Percentiles rank a stretch among this genome's conserved stretches.
Evolutionary conservation across 1,140 invertebrate species (phyloP).

Genomic region (Andrena cerasifolii): DNA sequence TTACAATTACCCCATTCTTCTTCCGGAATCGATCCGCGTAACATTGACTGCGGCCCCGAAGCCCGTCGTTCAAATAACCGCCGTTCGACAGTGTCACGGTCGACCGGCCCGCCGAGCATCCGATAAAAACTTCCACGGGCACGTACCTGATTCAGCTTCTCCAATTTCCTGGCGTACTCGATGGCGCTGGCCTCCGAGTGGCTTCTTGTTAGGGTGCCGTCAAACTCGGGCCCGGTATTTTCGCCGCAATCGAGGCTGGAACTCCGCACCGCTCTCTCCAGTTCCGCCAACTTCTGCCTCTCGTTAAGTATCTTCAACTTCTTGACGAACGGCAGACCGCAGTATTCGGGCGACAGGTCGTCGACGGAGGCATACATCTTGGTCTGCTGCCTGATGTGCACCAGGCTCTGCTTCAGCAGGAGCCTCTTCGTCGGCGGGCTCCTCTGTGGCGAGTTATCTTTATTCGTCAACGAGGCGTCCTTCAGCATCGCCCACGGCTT

Average conservation of each 20-base stretch:
- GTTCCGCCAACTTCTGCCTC: slow-evolving; percentile 91
- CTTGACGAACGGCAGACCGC: slow-evolving; percentile 93
- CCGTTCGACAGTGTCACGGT: no score
- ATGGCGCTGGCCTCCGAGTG: slow-evolving; percentile 84
- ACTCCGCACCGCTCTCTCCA: slow-evolving; percentile 89
- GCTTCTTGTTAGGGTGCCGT: slow-evolving; percentile 85
- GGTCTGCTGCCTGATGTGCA: slow-evolving; percentile 78
- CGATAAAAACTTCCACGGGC: neutral
- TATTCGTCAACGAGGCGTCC: slow-evolving; percentile 74
- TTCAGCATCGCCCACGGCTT: slow-evolving; percentile 80
- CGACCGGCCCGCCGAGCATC: no score
- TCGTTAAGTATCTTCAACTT: slow-evolving; percentile 94
- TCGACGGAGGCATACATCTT: slow-evolving; percentile 91
- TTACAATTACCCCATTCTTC: no score
- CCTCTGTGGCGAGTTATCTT: slow-evolving; percentile 65
- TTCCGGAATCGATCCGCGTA: no score
- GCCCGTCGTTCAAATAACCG: neutral
- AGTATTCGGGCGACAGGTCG: slow-evolving; percentile 93
- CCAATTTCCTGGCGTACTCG: slow-evolving; percentile 78
- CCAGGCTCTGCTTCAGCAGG: slow-evolving; percentile 72
- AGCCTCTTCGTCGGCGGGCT: slow-evolving; percentile 65
- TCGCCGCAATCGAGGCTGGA: slow-evolving; percentile 91
- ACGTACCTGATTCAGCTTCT: slow-evolving; percentile 76
- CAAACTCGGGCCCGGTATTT: slow-evolving; percentile 81
- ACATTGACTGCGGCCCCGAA: no score